Evolutionary conservation across 1,140 invertebrate genomes (phyloP).

Genomic region (Bursaphelenchus mucronatus): DNA sequence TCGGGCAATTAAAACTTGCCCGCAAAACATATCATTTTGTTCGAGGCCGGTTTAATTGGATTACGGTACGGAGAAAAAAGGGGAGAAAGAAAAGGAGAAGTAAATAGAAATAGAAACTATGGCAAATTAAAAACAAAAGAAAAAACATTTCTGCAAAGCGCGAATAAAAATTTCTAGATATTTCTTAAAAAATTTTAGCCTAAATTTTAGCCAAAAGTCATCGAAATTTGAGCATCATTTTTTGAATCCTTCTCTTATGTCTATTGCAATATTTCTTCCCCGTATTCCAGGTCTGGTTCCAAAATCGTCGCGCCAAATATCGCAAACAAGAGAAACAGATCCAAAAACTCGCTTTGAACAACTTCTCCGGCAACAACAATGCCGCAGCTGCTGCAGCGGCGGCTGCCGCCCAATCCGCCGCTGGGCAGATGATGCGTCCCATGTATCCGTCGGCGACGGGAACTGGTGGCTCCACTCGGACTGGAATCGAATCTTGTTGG

Average conservation of each 20-base stretch:
- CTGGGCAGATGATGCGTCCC: slow-evolving; percentile 28
- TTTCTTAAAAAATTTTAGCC: slow-evolving; percentile 5
- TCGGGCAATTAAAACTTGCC: slow-evolving; percentile 7
- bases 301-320: slow-evolving; percentile 46
- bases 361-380: neutral
- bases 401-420: neutral
- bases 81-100: slow-evolving; percentile 2
- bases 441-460: slow-evolving; percentile 17
- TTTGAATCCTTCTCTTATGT: neutral
- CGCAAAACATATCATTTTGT: neutral
- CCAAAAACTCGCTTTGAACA: slow-evolving; percentile 17
- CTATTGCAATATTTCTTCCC: neutral
- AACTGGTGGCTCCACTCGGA: neutral
- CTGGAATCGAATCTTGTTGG: slow-evolving; percentile 38
- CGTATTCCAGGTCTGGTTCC: slow-evolving; percentile 48
- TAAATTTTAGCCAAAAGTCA: no score
- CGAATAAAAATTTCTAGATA: neutral
- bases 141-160: neutral
- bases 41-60: slow-evolving; percentile 15
- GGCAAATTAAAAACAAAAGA: neutral
- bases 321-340: slow-evolving; percentile 51
- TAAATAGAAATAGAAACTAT: neutral
- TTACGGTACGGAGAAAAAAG: slow-evolving; percentile 9
- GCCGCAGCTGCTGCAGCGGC: slow-evolving; percentile 5
- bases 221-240: neutral